Evolutionary conservation across 2,113 vertebrate genomes (phyloP).

Genomic region (Eira barbara): DNA sequence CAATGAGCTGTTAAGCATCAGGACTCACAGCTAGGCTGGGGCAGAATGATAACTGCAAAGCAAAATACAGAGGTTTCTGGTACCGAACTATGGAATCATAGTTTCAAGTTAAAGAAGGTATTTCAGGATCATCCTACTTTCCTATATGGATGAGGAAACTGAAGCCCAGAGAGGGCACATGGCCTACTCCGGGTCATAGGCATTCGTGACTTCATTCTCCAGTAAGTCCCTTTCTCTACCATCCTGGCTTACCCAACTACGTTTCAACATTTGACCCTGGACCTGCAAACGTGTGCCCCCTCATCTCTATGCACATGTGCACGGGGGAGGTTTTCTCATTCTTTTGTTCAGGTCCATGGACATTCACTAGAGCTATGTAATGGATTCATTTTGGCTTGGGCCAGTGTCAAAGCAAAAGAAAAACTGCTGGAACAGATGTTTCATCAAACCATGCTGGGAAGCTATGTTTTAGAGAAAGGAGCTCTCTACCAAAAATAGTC

Average conservation of each 20-base stretch:
- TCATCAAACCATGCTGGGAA: not conserved
- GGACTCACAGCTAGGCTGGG: not conserved
- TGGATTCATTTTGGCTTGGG: not conserved
- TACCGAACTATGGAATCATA: not conserved
- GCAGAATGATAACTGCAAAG: not conserved
- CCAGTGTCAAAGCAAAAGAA: not conserved
- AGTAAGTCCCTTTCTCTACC: not conserved
- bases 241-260: not conserved
- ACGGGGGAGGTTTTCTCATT: not conserved
- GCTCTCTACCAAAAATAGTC: not conserved
- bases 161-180: not conserved
- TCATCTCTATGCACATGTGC: no score
- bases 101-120: not conserved
- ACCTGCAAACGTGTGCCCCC: no score
- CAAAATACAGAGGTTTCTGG: not conserved
- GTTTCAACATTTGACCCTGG: not conserved
- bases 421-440: not conserved
- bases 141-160: not conserved
- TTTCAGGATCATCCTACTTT: not conserved
- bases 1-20: not conserved
- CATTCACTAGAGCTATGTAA: not conserved
- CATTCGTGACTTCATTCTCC: not conserved
- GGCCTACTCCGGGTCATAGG: not conserved
- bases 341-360: not conserved
- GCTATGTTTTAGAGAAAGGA: not conserved